Evolutionary conservation across 2,888 invertebrate species (phyloP).

Genomic region (Dicyrtomina minuta): DNA sequence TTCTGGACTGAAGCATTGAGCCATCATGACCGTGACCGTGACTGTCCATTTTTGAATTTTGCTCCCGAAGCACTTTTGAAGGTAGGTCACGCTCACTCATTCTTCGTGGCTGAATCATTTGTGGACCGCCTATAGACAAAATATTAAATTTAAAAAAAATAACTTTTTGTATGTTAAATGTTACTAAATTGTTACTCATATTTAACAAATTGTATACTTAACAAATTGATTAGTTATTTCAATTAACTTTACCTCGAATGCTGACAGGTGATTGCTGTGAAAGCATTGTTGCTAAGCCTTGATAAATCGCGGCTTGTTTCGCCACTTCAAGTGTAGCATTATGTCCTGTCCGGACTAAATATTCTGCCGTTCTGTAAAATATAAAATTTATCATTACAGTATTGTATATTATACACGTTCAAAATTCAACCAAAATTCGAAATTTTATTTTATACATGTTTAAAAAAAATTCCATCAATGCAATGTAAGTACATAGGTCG

Average conservation of each 20-base stretch:
- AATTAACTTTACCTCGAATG: conserved; percentile 75
- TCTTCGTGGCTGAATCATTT: conserved; percentile 67
- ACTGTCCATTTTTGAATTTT: conserved; percentile 51
- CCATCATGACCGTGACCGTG: conserved; percentile 57
- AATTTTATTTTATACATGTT: too few relatives aligned
- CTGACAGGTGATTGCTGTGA: conserved; percentile 86
- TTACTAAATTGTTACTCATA: too few relatives aligned
- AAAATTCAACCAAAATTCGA: too few relatives aligned
- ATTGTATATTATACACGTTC: too few relatives aligned
- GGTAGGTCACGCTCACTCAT: conserved; percentile 89
- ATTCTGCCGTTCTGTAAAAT: conserved; percentile 81
- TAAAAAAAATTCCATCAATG: too few relatives aligned
- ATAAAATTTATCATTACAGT: conserved; percentile 11
- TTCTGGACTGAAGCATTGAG: conserved; percentile 58
- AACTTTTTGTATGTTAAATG: too few relatives aligned
- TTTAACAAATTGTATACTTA: too few relatives aligned
- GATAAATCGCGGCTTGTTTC: conserved; percentile 95
- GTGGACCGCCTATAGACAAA: conserved; percentile 55
- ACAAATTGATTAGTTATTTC: too few relatives aligned
- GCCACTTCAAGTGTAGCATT: conserved; percentile 93
- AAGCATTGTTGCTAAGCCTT: conserved; percentile 86
- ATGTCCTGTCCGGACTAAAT: conserved; percentile 89
- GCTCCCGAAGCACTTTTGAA: conserved; percentile 70
- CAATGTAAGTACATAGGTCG: too few relatives aligned
- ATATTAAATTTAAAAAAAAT: conserved; percentile 14